Evolutionary conservation across 2,888 invertebrate genomes (phyloP).

Genomic region (Steinernema carpocapsae): DNA sequence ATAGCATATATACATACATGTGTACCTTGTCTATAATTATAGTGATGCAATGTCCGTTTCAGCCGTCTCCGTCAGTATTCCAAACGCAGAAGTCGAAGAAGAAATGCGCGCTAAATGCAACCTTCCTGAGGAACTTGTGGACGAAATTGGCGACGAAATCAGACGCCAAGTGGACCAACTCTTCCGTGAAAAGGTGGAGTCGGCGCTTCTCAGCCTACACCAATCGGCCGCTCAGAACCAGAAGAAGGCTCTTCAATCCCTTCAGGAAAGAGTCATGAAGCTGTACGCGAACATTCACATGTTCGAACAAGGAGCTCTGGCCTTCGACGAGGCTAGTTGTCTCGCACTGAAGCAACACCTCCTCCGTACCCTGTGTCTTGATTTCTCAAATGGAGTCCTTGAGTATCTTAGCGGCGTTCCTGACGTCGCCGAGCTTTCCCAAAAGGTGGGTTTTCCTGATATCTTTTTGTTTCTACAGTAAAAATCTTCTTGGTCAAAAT

Average conservation of each 20-base stretch:
- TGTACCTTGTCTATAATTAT: too few relatives aligned
- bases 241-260: conserved; percentile 7
- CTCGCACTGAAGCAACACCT: conserved; percentile 66
- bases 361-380: conserved; percentile 69
- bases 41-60: too few relatives aligned
- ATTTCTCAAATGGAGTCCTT: conserved; percentile 69
- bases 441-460: conserved; percentile 37
- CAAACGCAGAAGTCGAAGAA: conserved; percentile 20
- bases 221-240: conserved; percentile 19
- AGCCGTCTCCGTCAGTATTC: conserved; percentile 4
- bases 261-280: conserved; percentile 31
- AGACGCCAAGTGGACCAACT: neutral
- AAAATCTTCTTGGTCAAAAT: too few relatives aligned
- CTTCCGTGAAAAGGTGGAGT: conserved; percentile 36
- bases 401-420: conserved; percentile 29
- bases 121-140: conserved; percentile 20
- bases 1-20: too few relatives aligned
- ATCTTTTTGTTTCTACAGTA: too few relatives aligned
- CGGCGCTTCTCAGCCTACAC: conserved; percentile 36
- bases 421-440: neutral
- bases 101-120: neutral
- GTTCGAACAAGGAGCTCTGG: conserved; percentile 46
- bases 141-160: conserved; percentile 38
- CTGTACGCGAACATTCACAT: conserved; percentile 49
- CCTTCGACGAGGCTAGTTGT: conserved; percentile 34